Conservation (phyloP, 1,140 invertebrate species). For the Drosophila pseudoananassae region DNA sequence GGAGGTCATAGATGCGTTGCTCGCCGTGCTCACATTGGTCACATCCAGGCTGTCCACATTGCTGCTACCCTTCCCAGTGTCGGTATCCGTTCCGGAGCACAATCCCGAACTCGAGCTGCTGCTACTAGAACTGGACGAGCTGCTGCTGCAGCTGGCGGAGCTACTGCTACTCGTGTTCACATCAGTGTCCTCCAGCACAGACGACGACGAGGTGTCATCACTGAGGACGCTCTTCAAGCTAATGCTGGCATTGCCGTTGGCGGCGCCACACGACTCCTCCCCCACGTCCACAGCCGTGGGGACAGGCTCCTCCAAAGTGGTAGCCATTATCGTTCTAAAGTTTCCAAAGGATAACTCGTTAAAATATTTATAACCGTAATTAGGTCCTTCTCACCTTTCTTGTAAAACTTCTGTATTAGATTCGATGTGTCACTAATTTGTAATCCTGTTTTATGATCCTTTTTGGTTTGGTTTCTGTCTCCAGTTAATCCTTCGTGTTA, state of each 20-base stretch:
- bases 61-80: conserved; percentile 72
- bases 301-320: conserved; percentile 35
- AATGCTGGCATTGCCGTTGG: conserved; percentile 1
- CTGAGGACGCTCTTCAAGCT: conserved; percentile 34
- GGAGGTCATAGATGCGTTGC: conserved; percentile 58
- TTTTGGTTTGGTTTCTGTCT: conserved; percentile 17
- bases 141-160: conserved; percentile 49
- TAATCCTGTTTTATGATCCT: conserved; percentile 3
- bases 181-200: conserved; percentile 64
- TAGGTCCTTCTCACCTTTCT: neutral
- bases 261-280: conserved; percentile 28
- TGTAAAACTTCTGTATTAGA: neutral
- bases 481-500: neutral
- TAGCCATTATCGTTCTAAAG: neutral
- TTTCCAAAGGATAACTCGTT: neutral
- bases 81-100: conserved; percentile 56
- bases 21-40: conserved; percentile 61
- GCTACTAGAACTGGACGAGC: conserved; percentile 50
- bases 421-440: neutral
- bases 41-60: conserved; percentile 64
- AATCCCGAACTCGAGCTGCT: conserved; percentile 44
- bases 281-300: conserved; percentile 23
- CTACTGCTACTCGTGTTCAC: conserved; percentile 68
- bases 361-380: too few relatives aligned
- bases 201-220: conserved; percentile 54